Percentiles rank a stretch among this genome's conserved stretches.
Conservation (phyloP, 2,113 vertebrate species). For the Xiphorhynchus elegans region DNA sequence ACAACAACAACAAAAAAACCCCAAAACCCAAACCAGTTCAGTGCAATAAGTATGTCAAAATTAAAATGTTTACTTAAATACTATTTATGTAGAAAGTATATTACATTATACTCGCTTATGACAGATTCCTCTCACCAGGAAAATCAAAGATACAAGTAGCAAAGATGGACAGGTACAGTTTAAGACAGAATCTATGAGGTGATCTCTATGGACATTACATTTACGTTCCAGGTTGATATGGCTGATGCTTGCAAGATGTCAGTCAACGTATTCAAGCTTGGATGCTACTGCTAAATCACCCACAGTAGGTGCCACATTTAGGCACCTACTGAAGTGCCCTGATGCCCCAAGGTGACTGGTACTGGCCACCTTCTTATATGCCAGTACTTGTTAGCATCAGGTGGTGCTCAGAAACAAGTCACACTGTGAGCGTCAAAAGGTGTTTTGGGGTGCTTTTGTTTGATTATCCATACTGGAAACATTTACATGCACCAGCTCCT, state of each 20-base stretch:
- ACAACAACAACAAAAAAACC: neutral
- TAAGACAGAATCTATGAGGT: conserved; percentile 35
- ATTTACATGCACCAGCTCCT: conserved; percentile 26
- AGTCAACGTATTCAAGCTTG: neutral
- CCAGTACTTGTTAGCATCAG: neutral
- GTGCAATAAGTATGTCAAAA: conserved; percentile 77
- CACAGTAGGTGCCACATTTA: neutral
- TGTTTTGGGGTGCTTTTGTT: neutral
- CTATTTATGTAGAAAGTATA: conserved; percentile 74
- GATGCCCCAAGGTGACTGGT: neutral
- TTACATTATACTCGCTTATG: conserved; percentile 69
- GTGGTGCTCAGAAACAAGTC: neutral
- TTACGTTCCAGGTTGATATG: conserved; percentile 14
- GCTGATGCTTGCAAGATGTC: conserved; percentile 46
- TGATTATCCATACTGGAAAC: neutral
- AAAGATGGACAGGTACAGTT: conserved; percentile 46
- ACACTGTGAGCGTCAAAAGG: neutral
- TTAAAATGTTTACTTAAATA: conserved; percentile 74
- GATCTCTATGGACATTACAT: neutral
- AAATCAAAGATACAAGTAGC: conserved; percentile 34
- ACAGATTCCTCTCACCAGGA: conserved; percentile 50
- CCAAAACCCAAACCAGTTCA: conserved; percentile 55
- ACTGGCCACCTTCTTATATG: neutral
- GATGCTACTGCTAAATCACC: neutral
- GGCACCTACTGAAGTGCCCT: neutral